Evolutionary conservation across 2,113 vertebrate species (phyloP).

Genomic region (Coturnix japonica): DNA sequence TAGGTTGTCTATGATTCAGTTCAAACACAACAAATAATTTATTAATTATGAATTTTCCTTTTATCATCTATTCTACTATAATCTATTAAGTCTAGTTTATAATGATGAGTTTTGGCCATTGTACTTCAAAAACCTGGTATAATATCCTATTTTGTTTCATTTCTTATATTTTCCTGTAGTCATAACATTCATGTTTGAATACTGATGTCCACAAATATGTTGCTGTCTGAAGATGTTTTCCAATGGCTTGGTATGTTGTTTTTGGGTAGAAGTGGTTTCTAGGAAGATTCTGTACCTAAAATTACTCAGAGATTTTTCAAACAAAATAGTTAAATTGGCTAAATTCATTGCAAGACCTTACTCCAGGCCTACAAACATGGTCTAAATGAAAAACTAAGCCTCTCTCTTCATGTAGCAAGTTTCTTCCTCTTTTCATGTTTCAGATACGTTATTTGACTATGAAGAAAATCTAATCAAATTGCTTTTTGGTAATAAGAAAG

Average conservation of each 20-base stretch:
- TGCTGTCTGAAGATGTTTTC: neutral
- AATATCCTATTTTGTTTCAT: rapidly evolving
- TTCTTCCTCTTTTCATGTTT: neutral
- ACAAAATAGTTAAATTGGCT: neutral
- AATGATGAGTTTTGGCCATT: neutral
- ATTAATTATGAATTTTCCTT: neutral
- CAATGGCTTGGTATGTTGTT: neutral
- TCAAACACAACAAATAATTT: neutral
- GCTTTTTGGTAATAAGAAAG: neutral
- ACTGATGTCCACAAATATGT: neutral
- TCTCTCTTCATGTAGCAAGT: neutral
- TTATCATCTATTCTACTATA: neutral
- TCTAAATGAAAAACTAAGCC: neutral
- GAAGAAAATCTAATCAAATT: neutral
- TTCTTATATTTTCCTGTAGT: neutral
- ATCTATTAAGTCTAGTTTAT: neutral
- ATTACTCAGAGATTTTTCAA: neutral
- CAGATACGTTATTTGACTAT: neutral
- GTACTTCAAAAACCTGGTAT: neutral
- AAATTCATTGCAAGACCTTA: neutral
- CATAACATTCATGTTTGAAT: neutral
- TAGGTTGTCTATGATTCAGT: neutral
- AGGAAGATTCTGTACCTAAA: neutral
- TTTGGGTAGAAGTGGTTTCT: neutral
- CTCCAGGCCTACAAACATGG: neutral